Evolutionary conservation across 2,113 vertebrate species (phyloP), one percentile per base, ranked within the genome.

Genomic region (Scortum barcoo): DNA sequence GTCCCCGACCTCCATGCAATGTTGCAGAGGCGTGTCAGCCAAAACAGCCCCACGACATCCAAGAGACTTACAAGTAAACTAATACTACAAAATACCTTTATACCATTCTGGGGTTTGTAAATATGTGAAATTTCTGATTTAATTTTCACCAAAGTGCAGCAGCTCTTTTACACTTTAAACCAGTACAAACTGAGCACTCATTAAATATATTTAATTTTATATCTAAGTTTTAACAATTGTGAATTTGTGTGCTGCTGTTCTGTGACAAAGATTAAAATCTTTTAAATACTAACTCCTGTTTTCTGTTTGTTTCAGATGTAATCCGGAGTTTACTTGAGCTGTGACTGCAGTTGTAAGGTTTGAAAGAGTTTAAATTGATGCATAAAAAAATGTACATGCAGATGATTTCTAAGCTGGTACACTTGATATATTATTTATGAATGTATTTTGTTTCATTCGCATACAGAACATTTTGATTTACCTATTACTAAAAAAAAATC

Each of bases 241-340:
- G 9, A 30, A 62, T 40, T 10, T 65, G 36, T 24, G 12, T 12
- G 20, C 5, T 40, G 20, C 3, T 14, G 16, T 7, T 63, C 22
- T 40, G 4, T n/a, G n/a, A 14, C 22, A 62, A 66, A 19, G 7
- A 28, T 19, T 11, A 61, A 8, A 68, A 30, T 19, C 5, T 4
- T 48, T 48, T 30, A 19, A 68, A 9, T 50, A 14, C n/a, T n/a
- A n/a, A n/a, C n/a, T n/a, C n/a, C 11, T 9, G 20, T 14, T 65
- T 83, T 78, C 30, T 70, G 73, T 70, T 10, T 72, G 19, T 93
- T 91, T 54, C 92, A 93, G 92, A 87, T 77, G 77, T 85, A 24
- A 89, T 93, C 70, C 72, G 9, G 73, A 83, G 48, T 78, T 51
- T 91, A 22, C 53, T 89, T 56, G 73, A 63, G 13, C 30, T 68